A percentile compares a stretch with the other conserved stretches of the same genome.
Evolutionary conservation across 1,140 invertebrate genomes (phyloP).

Genomic region (Euborellia annulipes): DNA sequence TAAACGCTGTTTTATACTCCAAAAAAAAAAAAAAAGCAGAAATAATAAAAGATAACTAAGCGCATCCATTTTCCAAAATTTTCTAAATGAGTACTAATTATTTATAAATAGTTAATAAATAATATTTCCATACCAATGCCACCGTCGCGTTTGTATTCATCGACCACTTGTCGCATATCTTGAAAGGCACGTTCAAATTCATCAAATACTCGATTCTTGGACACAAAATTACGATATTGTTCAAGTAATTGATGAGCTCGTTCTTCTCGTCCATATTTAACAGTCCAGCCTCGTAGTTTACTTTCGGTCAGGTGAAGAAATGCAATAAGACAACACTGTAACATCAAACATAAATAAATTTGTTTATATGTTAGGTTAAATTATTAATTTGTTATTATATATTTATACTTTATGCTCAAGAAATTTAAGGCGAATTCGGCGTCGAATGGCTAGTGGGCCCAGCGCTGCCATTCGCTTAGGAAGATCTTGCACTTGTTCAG

Average conservation of each 20-base stretch:
- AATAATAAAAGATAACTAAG: no score
- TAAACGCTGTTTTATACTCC: no score
- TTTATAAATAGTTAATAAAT: no score
- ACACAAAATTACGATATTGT: slow-evolving; percentile 84
- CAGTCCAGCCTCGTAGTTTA: slow-evolving; percentile 74
- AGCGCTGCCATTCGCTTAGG: slow-evolving; percentile 53
- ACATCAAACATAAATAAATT: slow-evolving; percentile 16
- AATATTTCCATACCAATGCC: slow-evolving; percentile 43
- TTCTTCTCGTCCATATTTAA: slow-evolving; percentile 72
- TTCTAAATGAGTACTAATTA: no score
- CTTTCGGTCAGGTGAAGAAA: slow-evolving; percentile 78
- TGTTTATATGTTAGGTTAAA: background rate
- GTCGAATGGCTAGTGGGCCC: slow-evolving; percentile 49
- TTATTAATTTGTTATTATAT: background rate
- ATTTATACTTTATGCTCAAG: slow-evolving; percentile 60
- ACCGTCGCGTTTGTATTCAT: slow-evolving; percentile 77
- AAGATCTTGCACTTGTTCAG: slow-evolving; percentile 67
- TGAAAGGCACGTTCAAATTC: slow-evolving; percentile 84
- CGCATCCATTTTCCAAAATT: no score
- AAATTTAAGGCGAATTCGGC: slow-evolving; percentile 69
- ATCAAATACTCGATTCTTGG: slow-evolving; percentile 80
- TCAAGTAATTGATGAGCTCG: slow-evolving; percentile 68
- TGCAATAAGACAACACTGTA: slow-evolving; percentile 69
- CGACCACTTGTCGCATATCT: slow-evolving; percentile 80
- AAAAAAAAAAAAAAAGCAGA: no score